Evolutionary conservation across 2,888 invertebrate genomes (phyloP), one percentile per base, ranked within the genome.

Genomic region (Pristionchus mayeri): DNA sequence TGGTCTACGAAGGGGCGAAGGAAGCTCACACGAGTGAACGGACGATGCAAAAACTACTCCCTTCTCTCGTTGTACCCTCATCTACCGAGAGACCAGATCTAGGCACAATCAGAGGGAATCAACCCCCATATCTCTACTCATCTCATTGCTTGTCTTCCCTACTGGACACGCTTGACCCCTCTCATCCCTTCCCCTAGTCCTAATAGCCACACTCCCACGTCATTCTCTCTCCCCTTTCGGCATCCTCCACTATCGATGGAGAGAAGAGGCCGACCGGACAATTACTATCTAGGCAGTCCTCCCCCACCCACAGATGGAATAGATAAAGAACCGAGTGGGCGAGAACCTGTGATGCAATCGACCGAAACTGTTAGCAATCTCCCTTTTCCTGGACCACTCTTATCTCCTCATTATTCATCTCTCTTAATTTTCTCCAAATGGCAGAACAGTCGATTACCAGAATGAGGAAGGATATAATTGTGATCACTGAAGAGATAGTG

Each of bases 201-300:
- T 57, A 57, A 57, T 57, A 57, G 24, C n/a, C 67, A 30, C 67
- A 37, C 67, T 67, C 67, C 13, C 75, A 75, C 75, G 75, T 75
- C 75, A 75, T 34, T 3, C 44, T 48, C 75, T 40, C 24, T 40
- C 75, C 16, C 7, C 75, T 44, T 21, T 30, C 34, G 67, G 13
- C 34, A 34, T 34, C 16, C 4, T 75, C 16, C 4, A 44, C 27
- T 71, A 71, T 44, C 0, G 40, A 37, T 21, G 34, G 6, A 37
- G 21, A 44, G 24, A 13, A 16, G 24, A 11, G 21, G 40, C 71
- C 37, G 40, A 71, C 71, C 40, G 63, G 63, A 63, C 34, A 63
- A 63, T 63, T 34, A 63, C 63, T 63, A n/a, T n/a, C n/a, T n/a
- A n/a, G n/a, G n/a, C n/a, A n/a, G n/a, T n/a, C n/a, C n/a, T 34